phyloP scores from a whole-genome alignment of 2,888 invertebrate species.

The Sinohyriopsis cumingii region DNA sequence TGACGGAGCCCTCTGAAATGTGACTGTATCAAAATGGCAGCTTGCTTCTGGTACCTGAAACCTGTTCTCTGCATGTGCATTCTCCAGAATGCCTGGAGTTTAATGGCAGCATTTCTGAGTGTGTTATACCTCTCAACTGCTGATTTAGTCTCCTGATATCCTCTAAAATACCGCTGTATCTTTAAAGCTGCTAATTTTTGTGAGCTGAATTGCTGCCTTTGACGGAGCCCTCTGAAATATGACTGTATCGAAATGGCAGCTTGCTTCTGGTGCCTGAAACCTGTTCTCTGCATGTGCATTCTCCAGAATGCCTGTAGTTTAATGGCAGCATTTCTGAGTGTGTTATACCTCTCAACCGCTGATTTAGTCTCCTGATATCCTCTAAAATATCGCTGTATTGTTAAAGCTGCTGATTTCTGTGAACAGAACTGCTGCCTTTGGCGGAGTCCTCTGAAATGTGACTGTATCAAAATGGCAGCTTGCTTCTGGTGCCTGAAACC shows the following conservation, averaged over 20 bases:
- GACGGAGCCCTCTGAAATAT: constrained; percentile 18
- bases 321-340: background rate
- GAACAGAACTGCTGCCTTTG: constrained; percentile 2
- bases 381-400: no score
- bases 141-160: no score
- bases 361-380: constrained; percentile 20
- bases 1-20: constrained; percentile 18
- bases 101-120: background rate
- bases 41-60: constrained; percentile 13
- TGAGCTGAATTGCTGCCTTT: background rate
- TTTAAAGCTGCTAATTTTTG: no score
- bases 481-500: background rate
- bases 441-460: constrained; percentile 7
- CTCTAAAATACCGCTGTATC: no score
- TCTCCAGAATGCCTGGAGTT: constrained; percentile 31
- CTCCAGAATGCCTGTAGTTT: constrained; percentile 31
- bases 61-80: constrained; percentile 12
- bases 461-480: constrained; percentile 11
- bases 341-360: constrained; percentile 22
- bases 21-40: constrained; percentile 38
- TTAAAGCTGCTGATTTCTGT: constrained; percentile 4
- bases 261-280: constrained; percentile 10
- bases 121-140: no score
- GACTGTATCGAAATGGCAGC: constrained; percentile 39
- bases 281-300: constrained; percentile 13